phyloP scores from a whole-genome alignment of 2,797 vertebrate genomes.

The Sebastes kiyomatsui region DNA sequence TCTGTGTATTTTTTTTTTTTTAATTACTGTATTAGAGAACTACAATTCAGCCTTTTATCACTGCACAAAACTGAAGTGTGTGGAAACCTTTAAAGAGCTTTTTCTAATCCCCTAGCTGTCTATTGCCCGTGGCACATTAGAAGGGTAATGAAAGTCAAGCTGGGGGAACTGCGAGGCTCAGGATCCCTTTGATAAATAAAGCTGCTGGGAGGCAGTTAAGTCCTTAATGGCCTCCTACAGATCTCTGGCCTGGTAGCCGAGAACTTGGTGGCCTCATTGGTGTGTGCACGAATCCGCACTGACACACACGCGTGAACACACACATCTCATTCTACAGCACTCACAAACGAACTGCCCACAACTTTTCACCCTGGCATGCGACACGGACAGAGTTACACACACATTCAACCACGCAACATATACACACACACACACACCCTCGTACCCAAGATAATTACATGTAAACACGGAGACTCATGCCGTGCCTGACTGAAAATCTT shows the following conservation, averaged over 20 bases:
- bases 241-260: conserved; percentile 55
- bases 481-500: conserved; percentile 52
- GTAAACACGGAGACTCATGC: conserved; percentile 41
- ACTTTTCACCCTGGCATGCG: conserved; percentile 7
- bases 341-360: background rate
- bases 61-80: conserved; percentile 47
- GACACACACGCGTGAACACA: background rate
- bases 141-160: conserved; percentile 72
- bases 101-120: conserved; percentile 62
- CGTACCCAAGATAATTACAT: conserved; percentile 28
- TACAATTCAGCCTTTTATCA: conserved; percentile 29
- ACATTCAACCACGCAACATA: background rate
- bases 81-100: conserved; percentile 48
- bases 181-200: conserved; percentile 75
- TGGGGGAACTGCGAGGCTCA: conserved; percentile 54
- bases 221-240: conserved; percentile 65
- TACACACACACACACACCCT: conserved; percentile 7
- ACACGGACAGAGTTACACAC: conserved; percentile 12
- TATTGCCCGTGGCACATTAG: conserved; percentile 62
- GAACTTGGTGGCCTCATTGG: conserved; percentile 45
- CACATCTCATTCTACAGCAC: background rate
- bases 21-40: conserved; percentile 31
- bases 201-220: conserved; percentile 67
- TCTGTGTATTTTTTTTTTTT: background rate
- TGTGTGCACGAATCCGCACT: conserved; percentile 19